These are phyloP conservation scores for Rhagoletis zephyria DNA, from an alignment of 1,140 invertebrate species.

Conservation along the genomic window DNA sequence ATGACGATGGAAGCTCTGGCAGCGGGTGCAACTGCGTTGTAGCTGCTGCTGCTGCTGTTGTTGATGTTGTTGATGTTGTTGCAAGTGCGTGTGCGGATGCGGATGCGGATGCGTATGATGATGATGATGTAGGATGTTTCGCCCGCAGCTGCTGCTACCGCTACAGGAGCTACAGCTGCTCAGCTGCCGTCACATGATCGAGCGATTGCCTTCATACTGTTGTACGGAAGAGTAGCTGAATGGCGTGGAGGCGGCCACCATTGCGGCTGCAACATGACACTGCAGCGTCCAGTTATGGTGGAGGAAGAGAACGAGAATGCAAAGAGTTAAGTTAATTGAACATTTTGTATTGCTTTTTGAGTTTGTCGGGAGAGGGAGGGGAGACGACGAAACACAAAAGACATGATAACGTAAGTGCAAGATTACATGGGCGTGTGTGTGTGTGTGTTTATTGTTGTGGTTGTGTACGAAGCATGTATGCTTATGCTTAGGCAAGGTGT, in stretches of 20 bases:
- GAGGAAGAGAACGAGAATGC: background rate
- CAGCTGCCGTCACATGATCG: conserved; percentile 72
- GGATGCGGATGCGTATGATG: conserved; percentile 59
- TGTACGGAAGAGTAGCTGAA: conserved; percentile 72
- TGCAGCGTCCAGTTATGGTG: conserved; percentile 53
- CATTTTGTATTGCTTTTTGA: background rate
- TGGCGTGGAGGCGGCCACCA: conserved; percentile 72
- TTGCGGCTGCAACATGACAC: conserved; percentile 72
- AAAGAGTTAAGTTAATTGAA: background rate
- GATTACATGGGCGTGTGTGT: background rate
- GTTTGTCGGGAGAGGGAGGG: background rate
- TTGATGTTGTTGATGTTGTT: conserved; percentile 55
- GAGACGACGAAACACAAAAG: background rate
- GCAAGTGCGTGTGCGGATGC: conserved; percentile 59
- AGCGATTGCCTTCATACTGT: conserved; percentile 67
- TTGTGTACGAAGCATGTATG: background rate
- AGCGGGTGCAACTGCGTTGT: conserved; percentile 66
- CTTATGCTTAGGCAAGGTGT: background rate
- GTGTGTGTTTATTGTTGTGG: background rate
- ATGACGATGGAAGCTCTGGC: conserved; percentile 71
- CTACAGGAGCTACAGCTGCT: conserved; percentile 73
- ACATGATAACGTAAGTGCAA: conserved; percentile 11
- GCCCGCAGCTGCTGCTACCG: conserved; percentile 71
- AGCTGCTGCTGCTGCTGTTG: conserved; percentile 62
- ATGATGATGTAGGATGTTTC: conserved; percentile 63